Base-by-base conservation (phyloP, 2,797 vertebrate genomes). In the Rhabdomys pumilio region DNA sequence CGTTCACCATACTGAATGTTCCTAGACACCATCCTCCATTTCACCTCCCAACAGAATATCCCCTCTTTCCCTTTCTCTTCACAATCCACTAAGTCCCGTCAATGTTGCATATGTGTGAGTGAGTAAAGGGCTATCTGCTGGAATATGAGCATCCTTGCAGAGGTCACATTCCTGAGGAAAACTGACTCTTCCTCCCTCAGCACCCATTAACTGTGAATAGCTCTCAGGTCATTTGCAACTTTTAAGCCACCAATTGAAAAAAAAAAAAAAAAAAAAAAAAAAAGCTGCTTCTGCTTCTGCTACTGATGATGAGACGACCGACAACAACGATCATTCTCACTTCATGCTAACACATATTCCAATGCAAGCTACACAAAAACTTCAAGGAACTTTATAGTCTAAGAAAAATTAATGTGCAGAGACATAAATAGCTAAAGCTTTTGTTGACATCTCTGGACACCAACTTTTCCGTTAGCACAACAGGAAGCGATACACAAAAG, bases 401-500 rank as follows among this genome's bases (percentile, higher is more conserved):
- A n/a, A 92, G 34, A 34, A 93, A 94, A 94, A 79, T n/a, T 41
- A 57, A 69, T 77, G 6, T 55, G 3, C 26, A 65, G 47, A 50
- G 29, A 81, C 44, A 67, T 34, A 11, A 90, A 57, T 9, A 90
- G 50, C 38, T 87, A 90, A 95, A n/a, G 31, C 34, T 76, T 75
- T 80, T 22, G 53, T 19, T 63, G 93, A 12, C 20, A 72, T 22
- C 59, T 97, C 67, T 87, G 47, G 22, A 90, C 95, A 84, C 50
- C 69, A 91, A 73, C n/a, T 89, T 75, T 86, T 91, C 53, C 75
- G 90, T 97, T 77, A 63, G 20, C 17, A 84, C 75, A 95, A 88
- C 6, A 87, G 92, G 65, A 73, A 89, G 59, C 79, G 92, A 77
- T 11, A 81, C 29, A 82, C 31, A 1, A 31, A 72, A 93, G 29